A percentile compares a stretch with the other conserved stretches of the same genome.
phyloP scores from a whole-genome alignment of 2,113 vertebrate species.

The Tursiops truncatus region DNA sequence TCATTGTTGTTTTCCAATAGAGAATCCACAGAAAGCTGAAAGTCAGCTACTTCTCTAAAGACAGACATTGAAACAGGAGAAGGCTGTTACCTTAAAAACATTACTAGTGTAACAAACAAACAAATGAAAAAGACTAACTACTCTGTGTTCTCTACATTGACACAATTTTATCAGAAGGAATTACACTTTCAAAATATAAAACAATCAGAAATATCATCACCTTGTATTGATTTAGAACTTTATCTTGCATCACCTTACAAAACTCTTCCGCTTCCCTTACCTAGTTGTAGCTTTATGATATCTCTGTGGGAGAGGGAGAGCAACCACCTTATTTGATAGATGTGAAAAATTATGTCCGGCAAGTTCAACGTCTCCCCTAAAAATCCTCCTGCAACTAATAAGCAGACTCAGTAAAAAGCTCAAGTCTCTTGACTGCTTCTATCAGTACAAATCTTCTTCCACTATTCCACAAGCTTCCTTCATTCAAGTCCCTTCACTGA shows the following conservation, averaged over 20 bases:
- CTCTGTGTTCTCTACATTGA: neutral
- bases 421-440: neutral
- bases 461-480: neutral
- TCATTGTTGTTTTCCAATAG: constrained; percentile 77
- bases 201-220: neutral
- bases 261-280: neutral
- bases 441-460: neutral
- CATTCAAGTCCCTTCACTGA: neutral
- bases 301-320: neutral
- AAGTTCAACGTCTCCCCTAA: neutral
- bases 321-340: neutral
- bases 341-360: neutral
- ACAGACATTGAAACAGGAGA: neutral
- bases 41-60: constrained; percentile 87
- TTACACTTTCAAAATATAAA: constrained; percentile 19
- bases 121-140: neutral
- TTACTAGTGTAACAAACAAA: neutral
- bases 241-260: neutral
- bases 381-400: neutral
- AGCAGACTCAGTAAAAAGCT: neutral
- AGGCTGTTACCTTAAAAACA: neutral
- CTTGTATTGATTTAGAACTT: neutral
- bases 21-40: constrained; percentile 86
- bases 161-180: neutral
- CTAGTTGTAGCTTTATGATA: neutral